Evolutionary conservation across 2,888 invertebrate genomes (phyloP), one percentile per base, ranked within the genome.

Genomic region (Mycalesis mineus): DNA sequence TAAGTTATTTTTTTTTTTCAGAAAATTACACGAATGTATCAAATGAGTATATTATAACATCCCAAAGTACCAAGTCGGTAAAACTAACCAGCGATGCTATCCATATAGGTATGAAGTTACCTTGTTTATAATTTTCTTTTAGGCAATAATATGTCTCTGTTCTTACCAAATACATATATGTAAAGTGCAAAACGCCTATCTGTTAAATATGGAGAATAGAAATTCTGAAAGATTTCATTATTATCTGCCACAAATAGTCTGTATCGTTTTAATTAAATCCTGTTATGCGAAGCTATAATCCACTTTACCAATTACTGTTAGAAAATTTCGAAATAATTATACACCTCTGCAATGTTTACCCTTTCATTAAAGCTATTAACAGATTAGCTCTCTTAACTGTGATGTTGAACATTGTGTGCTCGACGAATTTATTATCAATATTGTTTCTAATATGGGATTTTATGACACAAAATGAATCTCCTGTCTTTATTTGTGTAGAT

Each of bases 311-410:
- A 40, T 50, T 50, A 39, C 13, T 33, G 31, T 33, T 33, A 29
- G 9, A 36, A 15, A 36, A 48, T 29, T 40, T 50, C 50, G 9
- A 40, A 40, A 40, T 39, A 37, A 50, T 40, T 39, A 29, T 2
- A 28, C 50, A 14, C 29, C 40, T 9, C 15, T 33, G 9, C 44
- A 49, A 17, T 22, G 37, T 50, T 56, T 42, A 37, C 50, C 29
- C 28, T 37, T 56, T 44, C 28, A 56, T 44, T 56, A 39, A 50
- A 50, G 39, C 29, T 37, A 29, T 50, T 42, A 44, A 50, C 37
- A 49, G 49, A 56, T 56, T 50, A 40, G 29, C 14, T n/a, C 33
- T 22, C 22, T 28, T 22, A 13, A 47, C n/a, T 41, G 29, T 48
- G n/a, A 49, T 22, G 13, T n/a, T 17, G 33, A 36, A 48, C 17